phyloP scores from a whole-genome alignment of 2,113 vertebrate species.

The Burhinus bistriatus region DNA sequence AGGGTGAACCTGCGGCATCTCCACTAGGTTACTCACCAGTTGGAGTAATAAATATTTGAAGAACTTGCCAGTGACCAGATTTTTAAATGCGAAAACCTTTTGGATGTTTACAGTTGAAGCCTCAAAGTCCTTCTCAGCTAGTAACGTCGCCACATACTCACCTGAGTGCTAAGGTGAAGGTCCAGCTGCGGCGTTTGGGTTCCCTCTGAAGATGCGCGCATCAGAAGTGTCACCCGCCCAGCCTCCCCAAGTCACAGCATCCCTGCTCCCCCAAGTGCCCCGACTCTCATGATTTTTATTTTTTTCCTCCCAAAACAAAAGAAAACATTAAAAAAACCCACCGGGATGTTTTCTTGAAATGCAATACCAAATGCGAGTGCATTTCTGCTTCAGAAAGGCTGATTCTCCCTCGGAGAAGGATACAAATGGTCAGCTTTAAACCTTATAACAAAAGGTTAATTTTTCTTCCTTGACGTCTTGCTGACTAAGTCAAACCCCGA shows the following conservation, averaged over 20 bases:
- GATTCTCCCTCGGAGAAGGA: background rate
- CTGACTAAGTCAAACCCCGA: slow-evolving; percentile 57
- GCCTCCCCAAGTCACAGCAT: background rate
- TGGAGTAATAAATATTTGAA: background rate
- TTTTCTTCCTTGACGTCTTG: slow-evolving; percentile 58
- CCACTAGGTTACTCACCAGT: background rate
- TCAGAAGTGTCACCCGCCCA: background rate
- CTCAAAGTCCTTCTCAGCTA: background rate
- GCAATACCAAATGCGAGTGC: accelerated
- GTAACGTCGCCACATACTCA: accelerated
- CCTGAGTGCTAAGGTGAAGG: background rate
- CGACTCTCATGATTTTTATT: background rate
- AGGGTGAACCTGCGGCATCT: background rate
- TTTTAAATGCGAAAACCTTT: background rate
- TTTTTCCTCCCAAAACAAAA: background rate
- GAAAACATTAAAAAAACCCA: background rate
- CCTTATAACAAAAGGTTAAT: slow-evolving; percentile 54
- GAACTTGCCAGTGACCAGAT: background rate
- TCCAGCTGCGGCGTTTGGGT: background rate
- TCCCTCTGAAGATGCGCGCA: background rate
- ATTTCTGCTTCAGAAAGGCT: background rate
- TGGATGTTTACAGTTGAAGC: background rate
- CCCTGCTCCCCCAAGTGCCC: accelerated
- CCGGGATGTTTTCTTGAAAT: accelerated
- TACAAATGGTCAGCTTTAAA: background rate